Evolutionary conservation across 2,888 invertebrate species (phyloP).

Genomic region (Pyrrhia umbra): DNA sequence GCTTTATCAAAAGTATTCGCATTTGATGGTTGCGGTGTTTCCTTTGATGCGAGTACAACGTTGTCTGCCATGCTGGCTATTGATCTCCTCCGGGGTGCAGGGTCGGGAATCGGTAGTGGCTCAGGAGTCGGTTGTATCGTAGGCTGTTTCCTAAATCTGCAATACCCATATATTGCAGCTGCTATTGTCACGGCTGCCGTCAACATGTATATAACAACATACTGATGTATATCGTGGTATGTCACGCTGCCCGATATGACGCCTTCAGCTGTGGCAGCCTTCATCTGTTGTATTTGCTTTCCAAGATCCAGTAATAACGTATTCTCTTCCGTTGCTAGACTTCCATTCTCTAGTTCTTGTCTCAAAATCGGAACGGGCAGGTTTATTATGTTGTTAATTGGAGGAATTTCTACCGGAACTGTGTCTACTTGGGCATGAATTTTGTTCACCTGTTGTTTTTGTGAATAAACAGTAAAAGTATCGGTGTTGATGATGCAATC

Average conservation of each 20-base stretch:
- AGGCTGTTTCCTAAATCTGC: neutral
- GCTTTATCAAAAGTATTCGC: neutral
- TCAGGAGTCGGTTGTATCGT: neutral
- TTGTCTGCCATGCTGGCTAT: neutral
- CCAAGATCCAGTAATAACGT: neutral
- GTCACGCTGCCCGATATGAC: neutral
- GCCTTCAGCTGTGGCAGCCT: neutral
- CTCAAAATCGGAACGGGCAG: neutral
- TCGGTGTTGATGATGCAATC: constrained; percentile 19
- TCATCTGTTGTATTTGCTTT: constrained; percentile 1
- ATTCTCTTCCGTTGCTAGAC: neutral
- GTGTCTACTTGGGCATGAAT: neutral
- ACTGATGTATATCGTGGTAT: constrained; percentile 9
- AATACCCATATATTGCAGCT: neutral
- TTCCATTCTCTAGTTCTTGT: neutral
- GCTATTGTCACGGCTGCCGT: neutral
- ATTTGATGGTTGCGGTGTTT: neutral
- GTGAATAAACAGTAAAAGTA: constrained; percentile 13
- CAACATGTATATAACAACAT: neutral
- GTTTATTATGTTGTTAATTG: constrained; percentile 5
- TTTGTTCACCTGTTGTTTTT: neutral
- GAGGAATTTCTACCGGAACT: constrained; percentile 5
- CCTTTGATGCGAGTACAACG: neutral
- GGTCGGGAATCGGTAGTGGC: neutral
- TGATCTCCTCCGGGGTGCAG: neutral